Evolutionary conservation across 2,797 vertebrate species (phyloP), one percentile per base, ranked within the genome.

Genomic region (Chloroceryle amazona): DNA sequence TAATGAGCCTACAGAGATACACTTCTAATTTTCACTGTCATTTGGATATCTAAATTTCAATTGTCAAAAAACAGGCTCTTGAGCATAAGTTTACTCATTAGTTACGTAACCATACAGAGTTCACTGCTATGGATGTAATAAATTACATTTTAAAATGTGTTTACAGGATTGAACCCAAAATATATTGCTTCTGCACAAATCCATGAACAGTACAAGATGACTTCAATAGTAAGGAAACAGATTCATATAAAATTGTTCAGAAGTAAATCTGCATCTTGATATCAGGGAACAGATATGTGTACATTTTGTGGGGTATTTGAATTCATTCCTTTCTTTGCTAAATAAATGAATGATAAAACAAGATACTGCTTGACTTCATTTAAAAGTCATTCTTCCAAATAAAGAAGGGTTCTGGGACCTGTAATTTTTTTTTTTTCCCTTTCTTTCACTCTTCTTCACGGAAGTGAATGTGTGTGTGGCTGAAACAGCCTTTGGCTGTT

Each of bases 271-370:
- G 88, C 92, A 87, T 96, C 88, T 96, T 89, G 86, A 94, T 96
- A 97, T 97, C 96, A 97, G 96, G 96, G 96, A 97, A 94, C 44
- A 89, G 71, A 78, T 95, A 81, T 15, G 93, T 92, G 78, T 96
- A 96, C 86, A 81, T 96, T 93, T 88, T 95, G 97, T 92, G 93
- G 65, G 78, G 89, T 96, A 92, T 95, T 93, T 93, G 90, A 96
- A 96, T 97, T 94, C 90, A 97, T 97, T 96, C 90, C 76, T 97
- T 97, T 92, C 94, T 97, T 97, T 96, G 92, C 92, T 97, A 97
- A 97, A 97, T 97, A 97, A 97, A 96, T 94, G 78, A 97, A 89
- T 92, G 83, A 96, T 85, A 93, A 96, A 97, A 96, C 44, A 80
- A 89, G 72, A 86, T 80, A 67, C 44, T 82, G 96, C 83, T 95